Base-by-base conservation (phyloP, 2,888 invertebrate species). In the Trachelus troglodyta region DNA sequence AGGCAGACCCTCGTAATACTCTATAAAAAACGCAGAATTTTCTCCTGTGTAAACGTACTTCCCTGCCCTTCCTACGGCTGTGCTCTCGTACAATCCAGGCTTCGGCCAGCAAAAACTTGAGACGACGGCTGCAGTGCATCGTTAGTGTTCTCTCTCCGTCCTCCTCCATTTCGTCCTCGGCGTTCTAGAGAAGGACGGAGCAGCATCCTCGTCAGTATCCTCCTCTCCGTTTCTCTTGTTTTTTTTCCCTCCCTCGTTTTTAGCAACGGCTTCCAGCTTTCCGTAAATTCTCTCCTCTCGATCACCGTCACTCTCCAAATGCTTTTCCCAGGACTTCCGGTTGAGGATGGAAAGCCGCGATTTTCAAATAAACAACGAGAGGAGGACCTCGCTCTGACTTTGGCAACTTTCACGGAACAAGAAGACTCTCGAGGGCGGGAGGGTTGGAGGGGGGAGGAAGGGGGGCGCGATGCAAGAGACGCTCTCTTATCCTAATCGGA, bases 81-180 rank as follows among this genome's bases (percentile, higher is more conserved):
- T 79, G 76, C 83, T 73, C 81, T 78, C 79, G 81, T 80, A 82
- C 81, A 85, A 85, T 85, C 85, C 79, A 81, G 71, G 31, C 79
- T 79, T 68, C 75, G 74, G 80, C 80, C 81, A 80, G 83, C 84
- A 85, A 85, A 82, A 81, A 84, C 79, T 75, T 80, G 84, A 85
- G 84, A 85, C 84, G 85, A 82, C 86, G 85, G 84, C 85, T 84
- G 85, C 85, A 83, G 83, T 85, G 87, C 86, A 87, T 89, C 90
- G 89, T 90, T 90, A 90, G 89, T 85, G 86, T 83, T 82, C 83
- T 71, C 77, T 84, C 82, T 81, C 81, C 81, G 77, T 82, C 79
- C 77, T 78, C 74, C 80, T 83, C 80, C 76, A 81, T 80, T 80
- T 83, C 85, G 80, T 82, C 76, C 73, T 76, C 78, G 77, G 69